Percentiles rank a stretch among this genome's conserved stretches.
These are phyloP conservation scores for Condylura cristata DNA, from an alignment of 2,113 vertebrate genomes.

Conservation along the genomic window DNA sequence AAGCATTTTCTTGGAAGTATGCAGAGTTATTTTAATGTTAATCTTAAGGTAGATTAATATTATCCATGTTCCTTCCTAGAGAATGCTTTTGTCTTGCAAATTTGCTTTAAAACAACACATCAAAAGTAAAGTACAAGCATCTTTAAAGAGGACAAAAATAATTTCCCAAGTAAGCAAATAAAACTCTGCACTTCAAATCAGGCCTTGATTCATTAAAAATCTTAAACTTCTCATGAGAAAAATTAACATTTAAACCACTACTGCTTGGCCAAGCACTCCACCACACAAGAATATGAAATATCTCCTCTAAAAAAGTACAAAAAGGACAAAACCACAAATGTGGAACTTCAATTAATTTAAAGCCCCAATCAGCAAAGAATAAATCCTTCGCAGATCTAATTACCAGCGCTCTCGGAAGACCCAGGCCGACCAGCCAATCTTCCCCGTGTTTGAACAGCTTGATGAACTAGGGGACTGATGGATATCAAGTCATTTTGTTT, in stretches of 20 bases:
- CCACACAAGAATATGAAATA: constrained; percentile 93
- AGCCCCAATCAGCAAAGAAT: constrained; percentile 99
- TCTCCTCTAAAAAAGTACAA: constrained; percentile 93
- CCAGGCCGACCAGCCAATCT: constrained; percentile 96
- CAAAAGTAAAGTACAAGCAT: constrained; percentile 86
- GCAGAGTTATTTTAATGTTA: constrained; percentile 62
- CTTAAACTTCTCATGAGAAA: constrained; percentile 91
- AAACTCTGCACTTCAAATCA: constrained; percentile 92
- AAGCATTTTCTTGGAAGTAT: constrained; percentile 51
- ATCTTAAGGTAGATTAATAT: constrained; percentile 66
- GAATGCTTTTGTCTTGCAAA: constrained; percentile 80
- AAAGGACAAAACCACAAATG: constrained; percentile 98
- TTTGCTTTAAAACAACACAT: constrained; percentile 86
- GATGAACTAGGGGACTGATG: constrained; percentile 99
- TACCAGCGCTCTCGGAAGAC: constrained; percentile 98
- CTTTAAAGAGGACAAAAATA: constrained; percentile 90
- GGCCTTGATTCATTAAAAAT: constrained; percentile 92
- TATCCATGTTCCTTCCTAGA: constrained; percentile 77
- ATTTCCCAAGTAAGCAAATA: constrained; percentile 93
- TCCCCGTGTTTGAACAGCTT: constrained; percentile 99
- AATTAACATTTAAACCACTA: constrained; percentile 92
- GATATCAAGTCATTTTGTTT: constrained; percentile 99
- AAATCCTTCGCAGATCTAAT: constrained; percentile 99
- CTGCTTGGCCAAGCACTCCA: constrained; percentile 90
- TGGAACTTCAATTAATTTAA: constrained; percentile 99